Conservation (phyloP, 2,797 vertebrate genomes). For the Sebastiscus tertius region DNA sequence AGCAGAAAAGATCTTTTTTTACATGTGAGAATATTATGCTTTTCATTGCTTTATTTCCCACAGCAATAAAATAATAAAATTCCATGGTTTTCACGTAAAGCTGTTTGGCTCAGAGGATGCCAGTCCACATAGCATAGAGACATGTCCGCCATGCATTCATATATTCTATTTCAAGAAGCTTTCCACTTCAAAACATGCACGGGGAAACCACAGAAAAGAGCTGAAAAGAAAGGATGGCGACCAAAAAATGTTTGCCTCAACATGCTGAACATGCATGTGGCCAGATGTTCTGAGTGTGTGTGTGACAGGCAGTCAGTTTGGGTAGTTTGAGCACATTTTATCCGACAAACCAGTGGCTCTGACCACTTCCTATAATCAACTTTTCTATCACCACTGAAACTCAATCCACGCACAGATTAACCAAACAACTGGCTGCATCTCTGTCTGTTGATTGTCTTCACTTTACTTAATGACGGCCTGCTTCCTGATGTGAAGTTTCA, state of each 20-base stretch:
- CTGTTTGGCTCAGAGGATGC: not conserved
- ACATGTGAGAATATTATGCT: not conserved
- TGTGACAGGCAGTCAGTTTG: conserved; percentile 28
- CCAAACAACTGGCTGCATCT: not conserved
- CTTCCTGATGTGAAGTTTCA: conserved; percentile 21
- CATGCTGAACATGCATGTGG: not conserved
- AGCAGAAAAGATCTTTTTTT: not conserved
- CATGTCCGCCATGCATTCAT: not conserved
- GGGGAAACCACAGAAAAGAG: conserved; percentile 19
- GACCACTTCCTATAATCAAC: conserved; percentile 36
- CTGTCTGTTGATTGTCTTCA: conserved; percentile 28
- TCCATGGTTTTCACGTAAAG: not conserved
- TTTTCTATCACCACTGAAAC: conserved; percentile 28
- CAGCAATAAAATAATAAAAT: not conserved
- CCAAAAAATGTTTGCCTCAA: conserved; percentile 3
- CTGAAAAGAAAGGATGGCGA: not conserved
- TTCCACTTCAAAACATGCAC: conserved; percentile 1
- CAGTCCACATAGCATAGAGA: not conserved
- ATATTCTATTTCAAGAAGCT: conserved; percentile 35
- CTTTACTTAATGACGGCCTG: conserved; percentile 25
- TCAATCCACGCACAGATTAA: conserved; percentile 18
- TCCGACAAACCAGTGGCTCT: not conserved
- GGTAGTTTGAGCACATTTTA: not conserved
- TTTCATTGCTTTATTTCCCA: not conserved
- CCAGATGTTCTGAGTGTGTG: not conserved